These are phyloP conservation scores for Orthosia gracilis DNA, from an alignment of 2,888 invertebrate genomes.

Conservation along the genomic window DNA sequence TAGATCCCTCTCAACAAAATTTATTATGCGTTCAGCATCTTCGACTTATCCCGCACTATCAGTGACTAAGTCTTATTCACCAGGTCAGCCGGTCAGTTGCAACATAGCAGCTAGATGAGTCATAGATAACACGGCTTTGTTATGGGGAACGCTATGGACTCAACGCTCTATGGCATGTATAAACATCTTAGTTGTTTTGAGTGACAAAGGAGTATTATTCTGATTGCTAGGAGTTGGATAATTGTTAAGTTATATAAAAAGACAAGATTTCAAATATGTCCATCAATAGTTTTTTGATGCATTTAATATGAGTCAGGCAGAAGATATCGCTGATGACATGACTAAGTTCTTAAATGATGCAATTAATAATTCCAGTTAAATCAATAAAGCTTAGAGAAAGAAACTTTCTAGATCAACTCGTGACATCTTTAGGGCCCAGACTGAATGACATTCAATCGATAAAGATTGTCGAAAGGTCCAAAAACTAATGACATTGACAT, in stretches of 20 bases:
- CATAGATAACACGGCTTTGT: constrained; percentile 67
- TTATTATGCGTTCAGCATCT: constrained; percentile 23
- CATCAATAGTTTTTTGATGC: too few species aligned
- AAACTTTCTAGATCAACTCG: too few species aligned
- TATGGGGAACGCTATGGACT: constrained; percentile 54
- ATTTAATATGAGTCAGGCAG: too few species aligned
- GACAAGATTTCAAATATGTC: too few species aligned
- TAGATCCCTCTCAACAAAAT: constrained; percentile 9
- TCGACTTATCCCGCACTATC: constrained; percentile 39
- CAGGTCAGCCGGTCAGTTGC: constrained; percentile 68
- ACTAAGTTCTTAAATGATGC: too few species aligned
- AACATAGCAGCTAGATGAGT: constrained; percentile 57
- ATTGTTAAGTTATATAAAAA: background rate
- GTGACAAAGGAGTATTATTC: constrained; percentile 39
- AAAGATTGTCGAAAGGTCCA: too few species aligned
- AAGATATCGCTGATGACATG: too few species aligned
- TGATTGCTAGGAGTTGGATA: background rate
- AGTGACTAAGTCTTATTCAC: constrained; percentile 42
- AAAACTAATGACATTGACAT: too few species aligned
- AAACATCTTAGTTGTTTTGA: constrained; percentile 43
- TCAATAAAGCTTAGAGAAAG: too few species aligned
- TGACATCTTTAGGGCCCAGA: too few species aligned
- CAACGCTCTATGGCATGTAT: constrained; percentile 43
- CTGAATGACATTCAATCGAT: too few species aligned
- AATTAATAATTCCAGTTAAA: too few species aligned